A percentile compares a stretch with the other conserved stretches of the same genome.
phyloP scores from a whole-genome alignment of 2,888 invertebrate genomes.

The Mimas tiliae region DNA sequence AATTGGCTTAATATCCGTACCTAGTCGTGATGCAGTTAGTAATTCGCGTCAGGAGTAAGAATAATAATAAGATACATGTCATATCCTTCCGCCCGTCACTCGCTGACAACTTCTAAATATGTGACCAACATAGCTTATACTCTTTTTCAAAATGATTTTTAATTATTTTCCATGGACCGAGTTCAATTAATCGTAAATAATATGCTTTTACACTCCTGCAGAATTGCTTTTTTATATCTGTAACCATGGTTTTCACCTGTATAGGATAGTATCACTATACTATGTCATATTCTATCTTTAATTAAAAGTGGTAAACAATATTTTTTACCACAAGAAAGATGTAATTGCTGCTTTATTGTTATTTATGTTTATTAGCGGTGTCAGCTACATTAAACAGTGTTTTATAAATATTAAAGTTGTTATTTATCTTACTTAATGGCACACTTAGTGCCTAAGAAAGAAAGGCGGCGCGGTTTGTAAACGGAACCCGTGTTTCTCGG shows the following conservation, averaged over 20 bases:
- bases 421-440: slow-evolving; percentile 29
- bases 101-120: too few species aligned
- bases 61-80: background rate
- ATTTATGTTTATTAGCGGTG: slow-evolving; percentile 24
- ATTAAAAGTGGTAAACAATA: background rate
- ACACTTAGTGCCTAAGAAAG: slow-evolving; percentile 30
- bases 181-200: too few species aligned
- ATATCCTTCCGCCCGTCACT: too few species aligned
- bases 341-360: background rate
- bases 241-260: too few species aligned
- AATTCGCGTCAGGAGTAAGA: background rate
- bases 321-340: slow-evolving; percentile 4
- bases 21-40: too few species aligned
- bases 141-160: background rate
- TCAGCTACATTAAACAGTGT: slow-evolving; percentile 24
- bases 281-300: background rate
- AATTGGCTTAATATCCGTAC: slow-evolving; percentile 34
- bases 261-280: too few species aligned
- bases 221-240: too few species aligned
- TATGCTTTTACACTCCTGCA: too few species aligned
- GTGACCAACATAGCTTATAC: background rate
- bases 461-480: slow-evolving; percentile 33
- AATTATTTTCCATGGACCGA: too few species aligned
- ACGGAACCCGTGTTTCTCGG: slow-evolving; percentile 40
- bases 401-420: slow-evolving; percentile 17